A percentile compares a stretch with the other conserved stretches of the same genome.
phyloP scores from a whole-genome alignment of 2,797 vertebrate genomes.

The Columba guinea region DNA sequence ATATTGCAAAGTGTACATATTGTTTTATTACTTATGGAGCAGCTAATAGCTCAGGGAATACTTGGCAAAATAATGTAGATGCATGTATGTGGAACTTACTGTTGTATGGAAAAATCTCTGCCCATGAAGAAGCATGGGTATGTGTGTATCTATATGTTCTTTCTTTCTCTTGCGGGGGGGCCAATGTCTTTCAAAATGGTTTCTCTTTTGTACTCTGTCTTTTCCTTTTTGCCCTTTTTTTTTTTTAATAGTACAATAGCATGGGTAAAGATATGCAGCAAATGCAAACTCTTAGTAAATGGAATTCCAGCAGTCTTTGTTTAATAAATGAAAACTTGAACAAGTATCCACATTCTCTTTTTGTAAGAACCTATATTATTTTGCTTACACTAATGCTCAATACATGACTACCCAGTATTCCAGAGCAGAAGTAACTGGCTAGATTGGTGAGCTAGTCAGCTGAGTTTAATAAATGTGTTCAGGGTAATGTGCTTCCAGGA shows the following conservation, averaged over 20 bases:
- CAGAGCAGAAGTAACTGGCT: neutral
- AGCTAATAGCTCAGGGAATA: neutral
- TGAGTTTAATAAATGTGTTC: neutral
- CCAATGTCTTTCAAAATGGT: neutral
- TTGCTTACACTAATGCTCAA: neutral
- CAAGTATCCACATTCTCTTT: neutral
- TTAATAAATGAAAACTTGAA: neutral
- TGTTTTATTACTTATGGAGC: neutral
- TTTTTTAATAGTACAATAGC: neutral
- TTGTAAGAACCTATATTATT: neutral
- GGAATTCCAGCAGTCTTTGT: neutral
- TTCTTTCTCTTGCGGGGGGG: neutral
- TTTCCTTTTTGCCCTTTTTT: neutral
- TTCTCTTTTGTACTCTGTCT: neutral
- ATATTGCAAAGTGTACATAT: neutral
- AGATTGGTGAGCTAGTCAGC: neutral
- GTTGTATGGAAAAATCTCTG: neutral
- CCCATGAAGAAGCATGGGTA: neutral
- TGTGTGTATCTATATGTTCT: neutral
- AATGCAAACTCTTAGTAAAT: neutral
- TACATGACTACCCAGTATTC: neutral
- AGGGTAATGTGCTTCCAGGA: neutral
- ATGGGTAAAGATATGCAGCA: neutral
- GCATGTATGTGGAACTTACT: neutral
- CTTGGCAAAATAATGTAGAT: neutral